These are phyloP conservation scores for Noctua janthina DNA, from an alignment of 2,888 invertebrate genomes.

Conservation along the genomic window DNA sequence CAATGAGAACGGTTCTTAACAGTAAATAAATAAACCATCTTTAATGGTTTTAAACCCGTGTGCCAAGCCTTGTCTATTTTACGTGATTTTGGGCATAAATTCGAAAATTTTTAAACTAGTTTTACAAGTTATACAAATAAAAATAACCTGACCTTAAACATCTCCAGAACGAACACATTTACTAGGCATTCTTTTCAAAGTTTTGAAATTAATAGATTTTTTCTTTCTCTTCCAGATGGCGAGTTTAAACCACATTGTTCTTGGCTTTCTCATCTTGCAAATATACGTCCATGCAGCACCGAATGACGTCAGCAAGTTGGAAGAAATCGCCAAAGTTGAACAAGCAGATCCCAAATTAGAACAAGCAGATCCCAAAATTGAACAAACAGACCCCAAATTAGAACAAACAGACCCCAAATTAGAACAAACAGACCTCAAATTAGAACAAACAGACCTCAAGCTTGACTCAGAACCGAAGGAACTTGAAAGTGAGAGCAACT, in stretches of 20 bases:
- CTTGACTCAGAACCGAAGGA: conserved; percentile 65
- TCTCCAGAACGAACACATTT: not conserved
- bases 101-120: not conserved
- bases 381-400: not conserved
- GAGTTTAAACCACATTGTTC: conserved; percentile 65
- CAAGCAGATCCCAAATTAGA: conserved; percentile 29
- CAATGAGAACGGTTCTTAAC: not conserved
- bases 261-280: conserved; percentile 75
- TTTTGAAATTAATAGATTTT: not conserved
- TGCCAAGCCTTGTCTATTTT: not conserved
- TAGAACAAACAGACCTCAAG: conserved; percentile 51
- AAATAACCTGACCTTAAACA: not conserved
- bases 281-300: conserved; percentile 77
- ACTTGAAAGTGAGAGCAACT: conserved; percentile 63
- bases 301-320: conserved; percentile 70
- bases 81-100: not conserved
- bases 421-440: conserved; percentile 45
- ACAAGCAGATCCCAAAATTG: conserved; percentile 46
- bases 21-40: not conserved
- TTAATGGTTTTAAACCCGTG: not conserved
- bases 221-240: conserved; percentile 82
- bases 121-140: not conserved
- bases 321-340: conserved; percentile 69
- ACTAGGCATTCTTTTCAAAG: not conserved
- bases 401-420: conserved; percentile 45